A percentile compares a stretch with the other conserved stretches of the same genome.
Evolutionary conservation across 2,888 invertebrate species (phyloP).

Genomic region (Timema cristinae): DNA sequence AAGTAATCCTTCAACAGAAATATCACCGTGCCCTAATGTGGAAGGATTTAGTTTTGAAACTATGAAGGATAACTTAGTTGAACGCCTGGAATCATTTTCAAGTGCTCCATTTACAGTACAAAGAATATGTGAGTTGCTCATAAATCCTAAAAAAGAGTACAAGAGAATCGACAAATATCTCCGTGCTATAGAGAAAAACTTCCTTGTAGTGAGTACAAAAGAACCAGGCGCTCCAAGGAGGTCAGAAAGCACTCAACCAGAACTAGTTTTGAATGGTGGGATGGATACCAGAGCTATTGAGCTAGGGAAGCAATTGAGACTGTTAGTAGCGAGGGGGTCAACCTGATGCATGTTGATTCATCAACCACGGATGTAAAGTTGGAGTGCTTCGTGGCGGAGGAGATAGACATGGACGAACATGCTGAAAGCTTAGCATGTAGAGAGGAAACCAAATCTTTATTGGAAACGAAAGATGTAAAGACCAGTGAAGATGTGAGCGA

Average conservation of each 20-base stretch:
- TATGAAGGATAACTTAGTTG: constrained; percentile 78
- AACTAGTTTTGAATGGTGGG: constrained; percentile 29
- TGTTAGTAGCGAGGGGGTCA: constrained; percentile 27
- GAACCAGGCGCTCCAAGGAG: constrained; percentile 45
- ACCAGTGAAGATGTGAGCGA: background rate
- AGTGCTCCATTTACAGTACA: constrained; percentile 96
- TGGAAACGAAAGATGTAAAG: background rate
- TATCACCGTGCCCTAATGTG: constrained; percentile 85
- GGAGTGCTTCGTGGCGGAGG: constrained; percentile 23
- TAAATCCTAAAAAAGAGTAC: constrained; percentile 89
- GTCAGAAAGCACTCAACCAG: constrained; percentile 23
- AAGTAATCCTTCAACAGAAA: constrained; percentile 68
- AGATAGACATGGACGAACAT: constrained; percentile 26
- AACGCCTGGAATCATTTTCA: constrained; percentile 75
- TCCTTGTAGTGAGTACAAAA: constrained; percentile 69
- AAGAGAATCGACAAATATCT: constrained; percentile 94
- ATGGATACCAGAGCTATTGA: constrained; percentile 26
- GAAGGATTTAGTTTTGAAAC: constrained; percentile 86
- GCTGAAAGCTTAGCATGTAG: constrained; percentile 13
- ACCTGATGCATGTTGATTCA: constrained; percentile 25
- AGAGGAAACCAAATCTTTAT: background rate
- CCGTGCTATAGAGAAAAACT: constrained; percentile 94
- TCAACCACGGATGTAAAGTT: constrained; percentile 18
- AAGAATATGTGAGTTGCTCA: constrained; percentile 89
- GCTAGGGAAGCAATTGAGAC: constrained; percentile 29